Evolutionary conservation across 2,113 vertebrate species (phyloP), one percentile per base, ranked within the genome.

Genomic region (Heterotis niloticus): DNA sequence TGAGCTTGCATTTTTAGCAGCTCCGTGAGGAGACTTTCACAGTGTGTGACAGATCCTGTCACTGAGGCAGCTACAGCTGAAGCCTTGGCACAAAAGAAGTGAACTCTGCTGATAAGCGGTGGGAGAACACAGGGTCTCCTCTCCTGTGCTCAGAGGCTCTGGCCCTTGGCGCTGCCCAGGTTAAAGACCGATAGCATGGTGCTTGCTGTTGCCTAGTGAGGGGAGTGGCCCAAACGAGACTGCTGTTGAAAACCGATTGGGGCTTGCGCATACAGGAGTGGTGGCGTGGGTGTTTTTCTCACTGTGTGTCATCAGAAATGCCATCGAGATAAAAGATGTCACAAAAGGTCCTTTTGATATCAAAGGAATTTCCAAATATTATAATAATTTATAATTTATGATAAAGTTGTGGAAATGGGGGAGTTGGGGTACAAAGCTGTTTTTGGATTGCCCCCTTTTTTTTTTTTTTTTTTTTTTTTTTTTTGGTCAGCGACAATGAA

Each of bases 321-420:
- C 78, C 83, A 79, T 26, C 68, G 34, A 77, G 67, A 78, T 84
- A 84, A 83, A 87, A 88, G 56, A 51, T 74, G 34, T 78, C 83
- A 81, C 81, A 54, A 1, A 20, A 66, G 24, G 60, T 44, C 62
- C 79, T 78, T 81, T 83, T 81, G 18, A 78, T 78, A 74, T 80
- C 76, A 83, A 77, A 83, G 77, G 76, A 78, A 59, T 69, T 68
- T 52, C 54, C 72, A 56, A 23, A 44, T n/a, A n/a, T n/a, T n/a
- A n/a, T n/a, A n/a, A n/a, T n/a, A n/a, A n/a, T n/a, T n/a, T n/a
- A n/a, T 44, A 44, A 44, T 44, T 44, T 4, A 44, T 44, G 34
- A 44, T 7, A 7, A 44, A 44, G 7, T 7, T 44, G 34, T 44
- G 3, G 34, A 44, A 7, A 4, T 44, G 34, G 34, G 34, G 34